Evolutionary conservation across 2,113 vertebrate genomes (phyloP).

Genomic region (Semnornis frantzii): DNA sequence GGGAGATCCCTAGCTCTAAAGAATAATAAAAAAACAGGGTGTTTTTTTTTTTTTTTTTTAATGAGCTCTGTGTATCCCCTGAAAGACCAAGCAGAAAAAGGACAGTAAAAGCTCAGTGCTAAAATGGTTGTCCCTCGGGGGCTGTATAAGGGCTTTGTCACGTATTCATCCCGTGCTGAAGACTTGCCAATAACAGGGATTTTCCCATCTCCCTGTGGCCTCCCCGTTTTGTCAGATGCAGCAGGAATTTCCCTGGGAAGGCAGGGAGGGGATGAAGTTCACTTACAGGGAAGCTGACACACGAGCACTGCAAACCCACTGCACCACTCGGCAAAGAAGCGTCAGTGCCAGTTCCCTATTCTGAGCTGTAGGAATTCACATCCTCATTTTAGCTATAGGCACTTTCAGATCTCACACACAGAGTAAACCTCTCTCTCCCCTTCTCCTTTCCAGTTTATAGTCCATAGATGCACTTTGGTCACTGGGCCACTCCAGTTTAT

Average conservation of each 20-base stretch:
- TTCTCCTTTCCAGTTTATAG: background rate
- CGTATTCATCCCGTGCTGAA: slow-evolving; percentile 26
- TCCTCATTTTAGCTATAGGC: slow-evolving; percentile 50
- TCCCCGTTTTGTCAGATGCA: slow-evolving; percentile 20
- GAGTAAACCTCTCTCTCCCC: background rate
- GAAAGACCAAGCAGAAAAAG: slow-evolving; percentile 30
- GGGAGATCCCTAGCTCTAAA: background rate
- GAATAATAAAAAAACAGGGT: background rate
- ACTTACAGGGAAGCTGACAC: slow-evolving; percentile 49
- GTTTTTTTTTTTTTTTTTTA: background rate
- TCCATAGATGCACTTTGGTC: background rate
- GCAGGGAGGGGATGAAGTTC: background rate
- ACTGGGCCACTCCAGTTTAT: background rate
- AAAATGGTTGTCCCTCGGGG: slow-evolving; percentile 18
- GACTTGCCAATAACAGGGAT: slow-evolving; percentile 41
- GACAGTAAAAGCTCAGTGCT: slow-evolving; percentile 54
- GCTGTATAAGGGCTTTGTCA: slow-evolving; percentile 49
- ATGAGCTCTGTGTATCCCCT: background rate
- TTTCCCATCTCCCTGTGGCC: slow-evolving; percentile 20
- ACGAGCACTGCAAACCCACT: slow-evolving; percentile 28
- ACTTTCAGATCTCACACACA: background rate
- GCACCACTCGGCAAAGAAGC: slow-evolving; percentile 24
- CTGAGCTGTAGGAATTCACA: slow-evolving; percentile 27
- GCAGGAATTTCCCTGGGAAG: slow-evolving; percentile 44
- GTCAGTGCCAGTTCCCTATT: slow-evolving; percentile 41